Evolutionary conservation across 2,888 invertebrate species (phyloP), one percentile per base, ranked within the genome.

Genomic region (Phortica magna): DNA sequence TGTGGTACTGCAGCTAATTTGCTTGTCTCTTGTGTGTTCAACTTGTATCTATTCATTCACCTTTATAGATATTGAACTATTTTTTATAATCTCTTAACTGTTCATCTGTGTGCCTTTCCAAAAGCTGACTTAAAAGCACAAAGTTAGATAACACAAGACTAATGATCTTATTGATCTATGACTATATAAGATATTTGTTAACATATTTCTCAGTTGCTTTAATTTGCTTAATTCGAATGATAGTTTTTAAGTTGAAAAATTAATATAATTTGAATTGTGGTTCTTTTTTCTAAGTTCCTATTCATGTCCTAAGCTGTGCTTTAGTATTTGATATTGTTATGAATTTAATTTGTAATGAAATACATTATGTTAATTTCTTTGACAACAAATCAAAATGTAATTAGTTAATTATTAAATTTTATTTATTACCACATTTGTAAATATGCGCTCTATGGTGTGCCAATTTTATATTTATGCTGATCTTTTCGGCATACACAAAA

Each of bases 401-500:
- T 59, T 19, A 59, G 19, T 59, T 22, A 59, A 19, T 17, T 22
- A 59, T 59, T 17, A n/a, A 59, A 59, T 59, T 59, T 59, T n/a
- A 57, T 57, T 9, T n/a, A 59, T 19, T 53, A n/a, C 12, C 12
- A 53, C 53, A 53, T 22, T 64, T 64, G 9, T 64, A 64, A 2
- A 64, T 39, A 64, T 31, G 64, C 39, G 64, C 64, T 68, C 48
- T 48, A 68, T 43, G 42, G 68, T 68, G 68, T 68, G 68, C 68
- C 68, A 68, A 55, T 43, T 68, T n/a, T 9, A 22, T 68, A 12
- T 68, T 3, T 68, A 31, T 0, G 31, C 31, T 31, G 31, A 4
- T 31, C 1, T 31, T 31, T 31, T 31, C 31, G 31, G 31, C 31
- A 31, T 31, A 31, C 31, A 31, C 31, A 31, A 31, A 31, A 31